Evolutionary conservation across 2,888 invertebrate species (phyloP).

Genomic region (Rotaria sp.): DNA sequence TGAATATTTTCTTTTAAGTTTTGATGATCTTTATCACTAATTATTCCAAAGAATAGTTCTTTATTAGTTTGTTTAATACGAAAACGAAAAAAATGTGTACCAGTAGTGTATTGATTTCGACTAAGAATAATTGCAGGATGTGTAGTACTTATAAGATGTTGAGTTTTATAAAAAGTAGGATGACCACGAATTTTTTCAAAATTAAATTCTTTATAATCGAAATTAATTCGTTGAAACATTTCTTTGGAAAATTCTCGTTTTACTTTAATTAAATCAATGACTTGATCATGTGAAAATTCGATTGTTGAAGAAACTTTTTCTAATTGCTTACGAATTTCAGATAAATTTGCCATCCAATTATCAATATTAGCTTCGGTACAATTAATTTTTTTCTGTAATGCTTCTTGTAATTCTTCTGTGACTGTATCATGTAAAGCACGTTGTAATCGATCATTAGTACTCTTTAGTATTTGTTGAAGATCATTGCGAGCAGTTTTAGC

Average conservation of each 20-base stretch:
- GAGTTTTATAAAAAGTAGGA: not conserved
- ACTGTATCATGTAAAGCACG: not conserved
- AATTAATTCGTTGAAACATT: not conserved
- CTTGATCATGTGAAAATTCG: not conserved
- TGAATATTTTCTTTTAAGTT: not conserved
- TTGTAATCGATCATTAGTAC: not conserved
- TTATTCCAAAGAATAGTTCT: not conserved
- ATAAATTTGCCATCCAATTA: not conserved
- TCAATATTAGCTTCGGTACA: not conserved
- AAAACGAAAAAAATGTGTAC: conserved; percentile 3
- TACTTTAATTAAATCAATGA: not conserved
- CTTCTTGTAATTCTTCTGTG: not conserved
- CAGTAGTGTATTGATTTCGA: not conserved
- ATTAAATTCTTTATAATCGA: not conserved
- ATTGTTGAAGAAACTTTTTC: not conserved
- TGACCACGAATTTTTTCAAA: not conserved
- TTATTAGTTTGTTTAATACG: not conserved
- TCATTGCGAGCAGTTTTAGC: not conserved
- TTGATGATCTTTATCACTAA: not conserved
- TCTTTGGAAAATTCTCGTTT: not conserved
- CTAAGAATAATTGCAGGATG: not conserved
- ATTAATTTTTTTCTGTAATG: not conserved
- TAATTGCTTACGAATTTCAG: not conserved
- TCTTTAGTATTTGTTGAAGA: not conserved
- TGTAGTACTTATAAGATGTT: not conserved